Evolutionary conservation across 2,888 invertebrate genomes (phyloP), one percentile per base, ranked within the genome.

Genomic region (Hyppa rectilinea): DNA sequence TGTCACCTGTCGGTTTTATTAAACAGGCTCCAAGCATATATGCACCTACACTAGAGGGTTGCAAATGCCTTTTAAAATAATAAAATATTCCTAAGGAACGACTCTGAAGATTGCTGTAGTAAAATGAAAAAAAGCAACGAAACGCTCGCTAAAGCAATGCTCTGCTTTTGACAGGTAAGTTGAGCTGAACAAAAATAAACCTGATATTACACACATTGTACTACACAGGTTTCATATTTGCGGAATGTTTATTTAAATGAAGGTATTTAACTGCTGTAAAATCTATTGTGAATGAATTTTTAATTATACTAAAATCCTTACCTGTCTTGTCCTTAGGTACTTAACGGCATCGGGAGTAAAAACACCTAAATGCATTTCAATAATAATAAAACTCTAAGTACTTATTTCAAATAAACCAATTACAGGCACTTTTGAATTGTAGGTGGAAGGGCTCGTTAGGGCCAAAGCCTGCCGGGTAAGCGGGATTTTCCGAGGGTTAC

Each of bases 111-210:
- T 34, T 34, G 2, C 71, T 53, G 23, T 31, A 38, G 52, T 53
- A 45, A 74, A 74, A 63, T 47, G 38, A 14, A 45, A 62, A n/a
- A 59, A 60, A 60, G 23, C 7, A 61, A 73, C 43, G 17, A 53
- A 53, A 64, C 31, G 52, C 38, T 53, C 26, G 63, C 74, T 34
- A 34, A 45, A 74, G 64, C 23, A 31, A 38, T 31, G 31, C 45
- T 71, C 75, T 75, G 75, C 20, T 65, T 65, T 47, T 75, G 71
- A 74, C 71, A 63, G 75, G 26, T 14, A 47, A 34, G 65, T 65
- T 65, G 45, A 75, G 34, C 23, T 55, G n/a, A n/a, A n/a, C n/a
- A 55, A 64, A 75, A 65, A 75, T 47, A 55, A 71, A 53, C 26
- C 31, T 38, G 38, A 14, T 52, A n/a, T n/a, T 34, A n/a, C 10